Conservation (phyloP, 1,140 invertebrate species). For the Aphelenchoides avenae region DNA sequence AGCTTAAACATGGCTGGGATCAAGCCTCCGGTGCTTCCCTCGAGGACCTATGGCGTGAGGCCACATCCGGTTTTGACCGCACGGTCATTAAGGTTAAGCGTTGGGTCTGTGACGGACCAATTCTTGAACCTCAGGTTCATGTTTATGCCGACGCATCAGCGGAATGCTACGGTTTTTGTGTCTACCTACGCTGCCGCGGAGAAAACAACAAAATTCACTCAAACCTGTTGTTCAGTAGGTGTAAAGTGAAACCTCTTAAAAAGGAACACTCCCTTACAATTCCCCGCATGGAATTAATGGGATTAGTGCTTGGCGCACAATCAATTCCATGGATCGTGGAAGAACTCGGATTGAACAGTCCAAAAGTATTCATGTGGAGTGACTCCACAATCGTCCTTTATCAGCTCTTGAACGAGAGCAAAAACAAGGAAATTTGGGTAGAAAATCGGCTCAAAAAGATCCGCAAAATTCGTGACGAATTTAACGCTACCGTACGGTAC, state of each 20-base stretch:
- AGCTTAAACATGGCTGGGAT: slow-evolving; percentile 14
- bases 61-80: neutral
- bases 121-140: slow-evolving; percentile 17
- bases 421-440: slow-evolving; percentile 12
- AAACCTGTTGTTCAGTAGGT: slow-evolving; percentile 21
- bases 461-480: too few relatives aligned
- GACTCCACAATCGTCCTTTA: slow-evolving; percentile 24
- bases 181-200: slow-evolving; percentile 10
- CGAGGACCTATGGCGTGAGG: neutral
- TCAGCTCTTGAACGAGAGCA: slow-evolving; percentile 12
- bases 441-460: slow-evolving; percentile 22
- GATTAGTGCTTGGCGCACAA: neutral
- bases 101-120: neutral
- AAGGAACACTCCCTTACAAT: slow-evolving; percentile 2
- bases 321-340: neutral
- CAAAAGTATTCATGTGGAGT: slow-evolving; percentile 10
- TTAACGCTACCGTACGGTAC: too few relatives aligned
- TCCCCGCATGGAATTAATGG: slow-evolving; percentile 32
- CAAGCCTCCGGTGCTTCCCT: too few relatives aligned
- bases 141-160: slow-evolving; percentile 26
- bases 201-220: neutral
- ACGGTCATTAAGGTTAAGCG: neutral
- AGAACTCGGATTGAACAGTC: slow-evolving; percentile 3
- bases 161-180: slow-evolving; percentile 14
- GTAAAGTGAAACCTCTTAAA: slow-evolving; percentile 16